phyloP scores from a whole-genome alignment of 2,797 vertebrate genomes.

The Gastrophryne carolinensis region DNA sequence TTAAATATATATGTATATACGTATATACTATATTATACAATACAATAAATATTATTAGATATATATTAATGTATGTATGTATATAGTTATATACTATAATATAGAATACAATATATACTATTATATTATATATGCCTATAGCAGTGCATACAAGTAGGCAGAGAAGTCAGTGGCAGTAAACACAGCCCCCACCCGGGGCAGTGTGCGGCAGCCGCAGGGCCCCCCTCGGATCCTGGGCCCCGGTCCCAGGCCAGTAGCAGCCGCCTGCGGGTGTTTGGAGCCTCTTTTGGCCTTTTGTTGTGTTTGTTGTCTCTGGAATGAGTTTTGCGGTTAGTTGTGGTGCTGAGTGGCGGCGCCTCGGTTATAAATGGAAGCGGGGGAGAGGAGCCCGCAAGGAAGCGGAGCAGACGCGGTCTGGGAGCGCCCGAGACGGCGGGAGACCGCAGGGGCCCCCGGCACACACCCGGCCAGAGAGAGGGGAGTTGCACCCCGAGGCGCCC shows the following conservation, averaged over 20 bases:
- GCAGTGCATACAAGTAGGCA: not conserved
- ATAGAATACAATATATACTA: too few relatives aligned
- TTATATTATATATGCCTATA: too few relatives aligned
- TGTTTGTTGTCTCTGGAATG: slow-evolving; percentile 29
- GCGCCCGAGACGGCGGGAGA: not conserved
- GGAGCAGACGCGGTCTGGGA: slow-evolving; percentile 25
- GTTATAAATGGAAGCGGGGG: slow-evolving; percentile 32
- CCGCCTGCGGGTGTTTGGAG: too few relatives aligned
- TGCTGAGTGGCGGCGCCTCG: slow-evolving; percentile 46
- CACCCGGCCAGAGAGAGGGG: too few relatives aligned
- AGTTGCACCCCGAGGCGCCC: not conserved
- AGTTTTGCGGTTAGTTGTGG: slow-evolving; percentile 43
- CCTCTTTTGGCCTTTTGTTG: slow-evolving; percentile 12
- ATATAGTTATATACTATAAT: too few relatives aligned
- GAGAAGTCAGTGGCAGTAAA: not conserved
- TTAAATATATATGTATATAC: too few relatives aligned
- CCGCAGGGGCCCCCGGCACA: slow-evolving; percentile 18
- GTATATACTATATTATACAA: too few relatives aligned
- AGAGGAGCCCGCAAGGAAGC: slow-evolving; percentile 38
- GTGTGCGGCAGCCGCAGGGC: too few relatives aligned
- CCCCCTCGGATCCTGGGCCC: too few relatives aligned
- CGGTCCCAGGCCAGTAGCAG: too few relatives aligned
- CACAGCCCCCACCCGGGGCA: not conserved
- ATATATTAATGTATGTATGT: too few relatives aligned
- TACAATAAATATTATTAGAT: too few relatives aligned